Conservation (phyloP, 2,113 vertebrate genomes). For the Oplegnathus fasciatus region DNA sequence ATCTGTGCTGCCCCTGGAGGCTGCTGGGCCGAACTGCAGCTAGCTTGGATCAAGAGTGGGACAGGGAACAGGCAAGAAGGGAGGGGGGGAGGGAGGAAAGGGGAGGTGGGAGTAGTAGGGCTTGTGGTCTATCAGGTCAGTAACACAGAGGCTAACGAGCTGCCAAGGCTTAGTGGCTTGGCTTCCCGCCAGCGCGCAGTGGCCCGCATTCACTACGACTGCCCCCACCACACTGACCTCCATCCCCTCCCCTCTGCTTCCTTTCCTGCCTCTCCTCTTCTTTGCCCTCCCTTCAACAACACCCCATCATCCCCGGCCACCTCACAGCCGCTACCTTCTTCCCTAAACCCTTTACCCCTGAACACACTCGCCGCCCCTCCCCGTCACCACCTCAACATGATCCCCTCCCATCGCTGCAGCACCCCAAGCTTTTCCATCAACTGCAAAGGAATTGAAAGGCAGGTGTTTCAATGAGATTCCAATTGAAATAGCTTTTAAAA, state of each 20-base stretch:
- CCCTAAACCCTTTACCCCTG: neutral
- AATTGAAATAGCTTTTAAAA: conserved; percentile 29
- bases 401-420: neutral
- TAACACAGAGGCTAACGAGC: conserved; percentile 82
- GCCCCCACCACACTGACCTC: conserved; percentile 2
- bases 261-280: conserved; percentile 15
- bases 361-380: neutral
- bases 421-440: neutral
- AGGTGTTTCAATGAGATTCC: conserved; percentile 7
- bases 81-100: neutral
- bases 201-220: conserved; percentile 68
- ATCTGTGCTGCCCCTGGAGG: conserved; percentile 57
- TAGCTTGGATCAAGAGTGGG: neutral
- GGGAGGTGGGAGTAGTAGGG: conserved; percentile 11
- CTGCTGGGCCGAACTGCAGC: conserved; percentile 12
- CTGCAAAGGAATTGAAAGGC: conserved; percentile 21
- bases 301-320: conserved; percentile 26
- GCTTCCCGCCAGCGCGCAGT: conserved; percentile 69
- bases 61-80: neutral
- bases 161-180: conserved; percentile 77
- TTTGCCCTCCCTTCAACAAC: conserved; percentile 11
- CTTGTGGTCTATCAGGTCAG: conserved; percentile 81
- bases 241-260: conserved; percentile 21
- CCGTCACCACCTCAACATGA: neutral
- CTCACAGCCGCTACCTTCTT: neutral